Evolutionary conservation across 2,888 invertebrate genomes (phyloP), one percentile per base, ranked within the genome.

Genomic region (Thera obeliscata): DNA sequence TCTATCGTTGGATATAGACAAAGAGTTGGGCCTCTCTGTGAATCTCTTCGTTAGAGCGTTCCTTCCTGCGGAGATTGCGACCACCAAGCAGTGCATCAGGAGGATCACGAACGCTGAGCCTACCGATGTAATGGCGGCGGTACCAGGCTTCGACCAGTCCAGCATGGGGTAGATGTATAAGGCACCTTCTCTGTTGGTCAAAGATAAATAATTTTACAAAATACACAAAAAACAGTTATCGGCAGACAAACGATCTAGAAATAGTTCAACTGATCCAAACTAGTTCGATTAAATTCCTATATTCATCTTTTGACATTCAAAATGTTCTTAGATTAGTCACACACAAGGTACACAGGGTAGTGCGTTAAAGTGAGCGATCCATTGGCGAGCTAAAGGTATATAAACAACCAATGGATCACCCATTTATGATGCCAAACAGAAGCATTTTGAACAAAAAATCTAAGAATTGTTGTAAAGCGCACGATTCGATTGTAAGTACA

Each of bases 91-190:
- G 84, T 97, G 96, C 36, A 96, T 83, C 46, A 96, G 67, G 22
- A 95, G 82, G 50, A 96, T 88, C 76, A 95, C 94, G 0, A 95
- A 73, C 0, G 95, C 89, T 33, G 95, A 95, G 5, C 94, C 94
- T 0, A 95, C 81, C 57, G 95, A 94, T 56, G 96, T 93, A 3
- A 95, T 81, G 8, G 94, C 77, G 0, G 96, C 95, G 63, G 85
- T 80, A 4, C 94, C 94, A 0, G 97, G 96, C 55, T 94, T 93
- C 33, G 94, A 87, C 97, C 97, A 98, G 88, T 97, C 95, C 76
- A 98, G 86, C 78, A 96, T 95, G 55, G 96, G 95, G 87, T 98
- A 98, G 73, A 98, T 96, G 81, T 94, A 95, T 56, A 88, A 88
- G 54, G 94, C 86, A 33, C 96, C 96, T 74, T 94, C 90, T 73